Evolutionary conservation across 2,888 invertebrate species (phyloP).

Genomic region (Podabrus alpinus): DNA sequence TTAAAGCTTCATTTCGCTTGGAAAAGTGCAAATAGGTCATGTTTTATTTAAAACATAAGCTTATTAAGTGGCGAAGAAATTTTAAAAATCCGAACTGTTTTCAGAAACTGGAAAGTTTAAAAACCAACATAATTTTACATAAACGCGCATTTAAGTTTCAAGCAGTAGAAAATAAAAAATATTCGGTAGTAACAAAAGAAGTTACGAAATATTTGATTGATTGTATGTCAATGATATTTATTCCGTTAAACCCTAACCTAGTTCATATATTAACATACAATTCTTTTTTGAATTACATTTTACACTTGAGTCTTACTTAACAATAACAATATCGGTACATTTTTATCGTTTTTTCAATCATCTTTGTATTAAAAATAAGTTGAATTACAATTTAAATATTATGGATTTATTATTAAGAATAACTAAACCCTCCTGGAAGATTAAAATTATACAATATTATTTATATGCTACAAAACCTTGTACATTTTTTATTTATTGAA

Average conservation of each 20-base stretch:
- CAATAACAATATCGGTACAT: neutral
- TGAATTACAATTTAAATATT: neutral
- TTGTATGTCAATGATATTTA: slow-evolving; percentile 1
- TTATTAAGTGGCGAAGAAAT: neutral
- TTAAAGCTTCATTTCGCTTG: neutral
- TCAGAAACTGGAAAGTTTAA: neutral
- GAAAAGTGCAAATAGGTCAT: neutral
- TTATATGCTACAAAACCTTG: neutral
- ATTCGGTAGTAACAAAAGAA: neutral
- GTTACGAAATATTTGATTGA: neutral
- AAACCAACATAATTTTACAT: neutral
- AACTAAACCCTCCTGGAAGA: neutral
- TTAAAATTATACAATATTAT: neutral
- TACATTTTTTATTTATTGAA: no score
- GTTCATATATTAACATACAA: slow-evolving; percentile 1
- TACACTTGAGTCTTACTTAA: neutral
- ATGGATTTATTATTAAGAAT: neutral
- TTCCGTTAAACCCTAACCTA: slow-evolving; percentile 4
- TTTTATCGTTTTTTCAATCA: neutral
- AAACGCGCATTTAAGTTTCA: neutral
- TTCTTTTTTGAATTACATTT: neutral
- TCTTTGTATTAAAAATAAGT: neutral
- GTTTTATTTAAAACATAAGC: neutral
- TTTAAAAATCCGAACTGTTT: neutral
- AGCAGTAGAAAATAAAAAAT: neutral